Percentiles rank a stretch among this genome's conserved stretches.
phyloP scores from a whole-genome alignment of 2,113 vertebrate genomes.

The Etheostoma cragini region DNA sequence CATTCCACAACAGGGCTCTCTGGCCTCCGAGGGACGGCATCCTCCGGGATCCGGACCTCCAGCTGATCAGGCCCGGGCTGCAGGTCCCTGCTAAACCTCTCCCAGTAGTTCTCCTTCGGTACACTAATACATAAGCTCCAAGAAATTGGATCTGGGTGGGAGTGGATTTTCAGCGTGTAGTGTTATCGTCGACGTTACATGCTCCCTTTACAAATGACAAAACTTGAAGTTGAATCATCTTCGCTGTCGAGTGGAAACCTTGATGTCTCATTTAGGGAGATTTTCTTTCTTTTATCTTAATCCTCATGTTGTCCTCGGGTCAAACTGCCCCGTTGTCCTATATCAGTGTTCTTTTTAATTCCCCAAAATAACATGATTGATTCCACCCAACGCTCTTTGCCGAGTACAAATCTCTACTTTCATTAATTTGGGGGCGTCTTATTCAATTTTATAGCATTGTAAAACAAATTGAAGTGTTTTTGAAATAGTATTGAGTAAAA shows the following conservation, averaged over 20 bases:
- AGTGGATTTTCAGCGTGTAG: constrained; percentile 38
- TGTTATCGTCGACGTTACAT: background rate
- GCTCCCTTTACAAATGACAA: constrained; percentile 14
- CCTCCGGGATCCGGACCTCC: constrained; percentile 45
- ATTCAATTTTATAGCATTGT: too few species aligned
- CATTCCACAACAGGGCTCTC: constrained; percentile 72
- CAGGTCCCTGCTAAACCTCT: constrained; percentile 44
- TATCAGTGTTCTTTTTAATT: too few species aligned
- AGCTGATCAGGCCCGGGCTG: constrained; percentile 42
- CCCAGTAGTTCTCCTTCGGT: constrained; percentile 34
- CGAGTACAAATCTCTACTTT: too few species aligned
- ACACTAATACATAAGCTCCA: constrained; percentile 36
- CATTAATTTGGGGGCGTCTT: too few species aligned
- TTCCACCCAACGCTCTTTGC: too few species aligned
- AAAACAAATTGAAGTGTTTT: too few species aligned
- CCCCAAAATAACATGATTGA: too few species aligned
- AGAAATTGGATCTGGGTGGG: constrained; percentile 18
- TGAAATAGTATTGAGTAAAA: too few species aligned
- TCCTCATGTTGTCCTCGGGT: too few species aligned
- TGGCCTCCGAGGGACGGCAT: constrained; percentile 46
- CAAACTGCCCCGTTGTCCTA: too few species aligned
- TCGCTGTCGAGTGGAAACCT: constrained; percentile 18
- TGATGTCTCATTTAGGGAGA: background rate
- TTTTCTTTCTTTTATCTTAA: background rate
- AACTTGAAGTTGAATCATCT: background rate